phyloP scores from a whole-genome alignment of 2,888 invertebrate genomes.

The Drosophila mercatorum region DNA sequence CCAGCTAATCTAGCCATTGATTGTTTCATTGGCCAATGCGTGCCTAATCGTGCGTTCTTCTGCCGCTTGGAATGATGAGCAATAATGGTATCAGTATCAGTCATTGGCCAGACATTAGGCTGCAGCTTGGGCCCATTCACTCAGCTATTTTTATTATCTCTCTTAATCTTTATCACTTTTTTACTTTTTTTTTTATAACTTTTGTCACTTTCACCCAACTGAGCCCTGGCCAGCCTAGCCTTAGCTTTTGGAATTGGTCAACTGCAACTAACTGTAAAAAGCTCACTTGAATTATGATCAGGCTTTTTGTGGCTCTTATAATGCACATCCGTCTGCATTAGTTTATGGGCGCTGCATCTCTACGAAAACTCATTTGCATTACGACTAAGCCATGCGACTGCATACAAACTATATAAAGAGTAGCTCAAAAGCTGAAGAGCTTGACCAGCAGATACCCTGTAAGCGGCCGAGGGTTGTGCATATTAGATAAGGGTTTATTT shows the following conservation, averaged over 20 bases:
- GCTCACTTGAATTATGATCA: slow-evolving; percentile 46
- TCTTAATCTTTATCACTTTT: slow-evolving; percentile 7
- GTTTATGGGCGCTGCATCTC: slow-evolving; percentile 27
- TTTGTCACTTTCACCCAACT: slow-evolving; percentile 50
- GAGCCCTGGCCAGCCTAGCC: slow-evolving; percentile 12
- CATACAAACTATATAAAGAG: background rate
- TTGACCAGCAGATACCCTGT: background rate
- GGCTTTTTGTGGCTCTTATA: slow-evolving; percentile 19
- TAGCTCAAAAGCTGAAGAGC: background rate
- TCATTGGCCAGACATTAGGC: slow-evolving; percentile 27
- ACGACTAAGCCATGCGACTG: slow-evolving; percentile 14
- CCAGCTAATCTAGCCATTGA: slow-evolving; percentile 34
- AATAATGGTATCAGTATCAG: slow-evolving; percentile 27
- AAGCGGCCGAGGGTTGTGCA: background rate
- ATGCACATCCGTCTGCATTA: slow-evolving; percentile 53
- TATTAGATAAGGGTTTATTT: background rate
- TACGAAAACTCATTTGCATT: slow-evolving; percentile 37
- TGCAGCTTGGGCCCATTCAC: slow-evolving; percentile 1
- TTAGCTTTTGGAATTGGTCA: slow-evolving; percentile 39
- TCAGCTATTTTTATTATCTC: background rate
- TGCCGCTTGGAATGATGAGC: slow-evolving; percentile 10
- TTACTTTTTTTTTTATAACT: background rate
- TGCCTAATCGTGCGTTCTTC: slow-evolving; percentile 46
- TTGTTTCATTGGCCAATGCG: slow-evolving; percentile 28
- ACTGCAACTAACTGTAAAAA: slow-evolving; percentile 53